Conservation (phyloP, 1,140 invertebrate genomes). For the Phymorhynchus buccinoides region DNA sequence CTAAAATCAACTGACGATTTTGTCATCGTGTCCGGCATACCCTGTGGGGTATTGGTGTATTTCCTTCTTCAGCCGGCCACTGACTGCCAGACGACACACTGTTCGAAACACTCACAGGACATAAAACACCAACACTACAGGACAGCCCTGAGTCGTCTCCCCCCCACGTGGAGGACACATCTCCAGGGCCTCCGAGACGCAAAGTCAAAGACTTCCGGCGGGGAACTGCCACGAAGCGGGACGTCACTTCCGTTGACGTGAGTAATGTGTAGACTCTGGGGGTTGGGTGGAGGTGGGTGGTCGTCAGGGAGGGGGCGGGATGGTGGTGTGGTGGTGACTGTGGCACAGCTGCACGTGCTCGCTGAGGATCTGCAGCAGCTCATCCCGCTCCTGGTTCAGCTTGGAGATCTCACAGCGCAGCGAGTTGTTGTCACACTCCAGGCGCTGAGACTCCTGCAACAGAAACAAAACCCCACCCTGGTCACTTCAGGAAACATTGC, state of each 20-base stretch:
- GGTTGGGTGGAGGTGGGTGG: conserved; percentile 30
- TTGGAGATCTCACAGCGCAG: conserved; percentile 47
- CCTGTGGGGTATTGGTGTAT: not conserved
- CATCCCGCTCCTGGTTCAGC: conserved; percentile 46
- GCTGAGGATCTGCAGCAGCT: conserved; percentile 45
- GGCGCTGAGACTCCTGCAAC: conserved; percentile 46
- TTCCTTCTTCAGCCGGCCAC: not conserved
- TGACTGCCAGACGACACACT: not conserved
- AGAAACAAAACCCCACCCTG: conserved; percentile 5
- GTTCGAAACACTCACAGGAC: not conserved
- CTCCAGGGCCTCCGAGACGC: not conserved
- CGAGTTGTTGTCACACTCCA: conserved; percentile 48
- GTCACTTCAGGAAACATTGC: no score
- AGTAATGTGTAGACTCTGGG: not conserved
- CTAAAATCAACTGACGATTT: not conserved
- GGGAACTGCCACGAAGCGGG: not conserved
- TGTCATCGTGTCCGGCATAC: not conserved
- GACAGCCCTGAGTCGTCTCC: not conserved
- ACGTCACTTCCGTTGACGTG: conserved; percentile 36
- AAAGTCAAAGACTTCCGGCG: conserved; percentile 24
- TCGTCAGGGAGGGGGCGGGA: conserved; percentile 36
- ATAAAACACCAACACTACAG: not conserved
- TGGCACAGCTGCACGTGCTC: conserved; percentile 48
- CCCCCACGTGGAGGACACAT: not conserved
- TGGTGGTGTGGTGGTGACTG: not conserved